Conservation (phyloP, 2,888 invertebrate genomes). For the Drosophila barbarae region DNA sequence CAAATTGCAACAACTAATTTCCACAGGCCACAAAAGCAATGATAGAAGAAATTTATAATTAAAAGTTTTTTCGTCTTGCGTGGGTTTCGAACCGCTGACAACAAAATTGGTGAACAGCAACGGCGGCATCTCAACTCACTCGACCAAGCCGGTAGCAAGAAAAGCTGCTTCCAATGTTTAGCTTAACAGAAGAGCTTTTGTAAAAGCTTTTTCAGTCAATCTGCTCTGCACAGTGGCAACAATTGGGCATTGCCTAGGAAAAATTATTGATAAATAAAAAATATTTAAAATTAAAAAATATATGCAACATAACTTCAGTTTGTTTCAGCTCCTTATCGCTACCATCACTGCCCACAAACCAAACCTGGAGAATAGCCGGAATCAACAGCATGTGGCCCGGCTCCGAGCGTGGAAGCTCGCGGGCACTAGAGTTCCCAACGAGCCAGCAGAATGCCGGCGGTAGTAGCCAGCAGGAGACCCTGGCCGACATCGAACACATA, state of each 20-base stretch:
- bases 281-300: too few relatives aligned
- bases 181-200: conserved; percentile 21
- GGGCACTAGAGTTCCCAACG: conserved; percentile 73
- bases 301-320: background rate
- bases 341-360: conserved; percentile 20
- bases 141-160: conserved; percentile 44
- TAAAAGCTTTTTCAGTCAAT: background rate
- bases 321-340: background rate
- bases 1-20: conserved; percentile 51
- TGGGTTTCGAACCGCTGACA: conserved; percentile 36
- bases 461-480: conserved; percentile 82
- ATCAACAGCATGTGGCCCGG: conserved; percentile 62
- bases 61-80: background rate
- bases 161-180: accelerated
- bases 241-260: background rate
- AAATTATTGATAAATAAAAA: too few relatives aligned
- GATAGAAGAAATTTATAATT: background rate
- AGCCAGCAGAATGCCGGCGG: conserved; percentile 72
- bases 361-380: conserved; percentile 53
- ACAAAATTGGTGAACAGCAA: background rate
- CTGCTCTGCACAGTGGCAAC: conserved; percentile 13
- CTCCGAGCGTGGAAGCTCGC: conserved; percentile 78
- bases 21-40: conserved; percentile 32
- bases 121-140: conserved; percentile 7
- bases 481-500: conserved; percentile 83